A percentile compares a stretch with the other conserved stretches of the same genome.
Evolutionary conservation across 2,888 invertebrate genomes (phyloP).

Genomic region (Dicyrtoma fusca): DNA sequence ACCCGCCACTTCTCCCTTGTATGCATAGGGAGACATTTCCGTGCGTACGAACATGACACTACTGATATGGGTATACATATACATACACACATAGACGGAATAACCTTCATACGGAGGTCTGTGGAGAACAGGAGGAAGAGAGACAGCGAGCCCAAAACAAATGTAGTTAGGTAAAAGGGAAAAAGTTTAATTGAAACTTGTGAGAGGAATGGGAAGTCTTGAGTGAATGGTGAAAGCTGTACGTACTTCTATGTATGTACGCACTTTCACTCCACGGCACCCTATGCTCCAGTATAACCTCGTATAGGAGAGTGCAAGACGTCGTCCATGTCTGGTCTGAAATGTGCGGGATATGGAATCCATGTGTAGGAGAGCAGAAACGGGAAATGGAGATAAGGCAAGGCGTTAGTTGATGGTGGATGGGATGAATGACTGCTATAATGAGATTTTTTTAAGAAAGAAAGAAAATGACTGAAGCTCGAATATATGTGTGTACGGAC

Average conservation of each 20-base stretch:
- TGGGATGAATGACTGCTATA: conserved; percentile 31
- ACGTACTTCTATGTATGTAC: too few relatives aligned
- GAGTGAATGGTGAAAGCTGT: conserved; percentile 25
- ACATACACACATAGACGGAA: background rate
- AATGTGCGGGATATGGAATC: background rate
- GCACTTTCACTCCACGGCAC: background rate
- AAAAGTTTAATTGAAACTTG: conserved; percentile 33
- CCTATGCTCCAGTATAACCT: background rate
- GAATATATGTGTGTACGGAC: background rate
- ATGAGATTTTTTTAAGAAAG: conserved; percentile 34
- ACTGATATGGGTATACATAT: background rate
- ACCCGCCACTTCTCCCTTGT: too few relatives aligned
- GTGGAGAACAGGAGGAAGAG: conserved; percentile 11
- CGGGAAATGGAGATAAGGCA: conserved; percentile 33
- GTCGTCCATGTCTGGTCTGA: too few relatives aligned
- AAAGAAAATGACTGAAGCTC: conserved; percentile 7
- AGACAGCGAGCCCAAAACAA: conserved; percentile 11
- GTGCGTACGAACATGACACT: too few relatives aligned
- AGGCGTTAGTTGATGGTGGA: conserved; percentile 28
- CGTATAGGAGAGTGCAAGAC: background rate
- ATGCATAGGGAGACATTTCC: too few relatives aligned
- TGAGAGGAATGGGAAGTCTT: conserved; percentile 25
- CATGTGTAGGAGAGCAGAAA: background rate
- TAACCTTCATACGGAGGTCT: background rate
- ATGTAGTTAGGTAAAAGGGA: conserved; percentile 24